Evolutionary conservation across 2,113 vertebrate species (phyloP), one percentile per base, ranked within the genome.

Genomic region (Thunnus maccoyii): DNA sequence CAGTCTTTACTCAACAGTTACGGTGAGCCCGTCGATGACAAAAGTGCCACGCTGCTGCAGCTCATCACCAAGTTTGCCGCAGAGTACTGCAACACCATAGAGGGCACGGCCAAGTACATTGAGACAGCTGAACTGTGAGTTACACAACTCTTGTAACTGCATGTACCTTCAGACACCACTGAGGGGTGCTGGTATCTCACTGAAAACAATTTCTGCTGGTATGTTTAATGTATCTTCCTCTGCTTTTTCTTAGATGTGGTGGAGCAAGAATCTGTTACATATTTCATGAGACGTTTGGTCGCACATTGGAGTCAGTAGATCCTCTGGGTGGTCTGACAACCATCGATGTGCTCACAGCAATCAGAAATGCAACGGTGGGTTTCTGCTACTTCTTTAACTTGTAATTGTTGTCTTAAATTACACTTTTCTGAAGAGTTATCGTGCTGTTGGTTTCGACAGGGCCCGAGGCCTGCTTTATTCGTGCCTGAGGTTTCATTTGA

Each of bases 21-120:
- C 0, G 98, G 98, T 0, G 97, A 99, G 55, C 98, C 98, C 0
- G 97, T 99, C 48, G 98, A 98, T 13, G 98, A 99, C 88, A 96
- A 97, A 91, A 99, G 97, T 84, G 92, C 98, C 91, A 99, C 97
- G 8, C 90, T 99, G 93, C 94, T 99, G 84, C 98, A 99, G 92
- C 97, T 99, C 80, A 99, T 99, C 91, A 99, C 98, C 85, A 99
- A 99, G 94, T 99, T 99, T 83, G 98, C 98, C 51, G 97, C 98
- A 16, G 98, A 99, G 91, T 99, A 99, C 90, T 99, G 98, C 90
- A 96, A 98, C 93, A 99, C 98, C 41, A 99, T 99, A 83, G 98
- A 99, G 94, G 98, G 98, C 93, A 99, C 98, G 0, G 98, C 98
- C 92, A 99, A 99, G 93, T 98, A 99, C 90, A 99, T 99, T 2